Evolutionary conservation across 2,797 vertebrate species (phyloP).

Genomic region (Microctenopoma steveboyesi): DNA sequence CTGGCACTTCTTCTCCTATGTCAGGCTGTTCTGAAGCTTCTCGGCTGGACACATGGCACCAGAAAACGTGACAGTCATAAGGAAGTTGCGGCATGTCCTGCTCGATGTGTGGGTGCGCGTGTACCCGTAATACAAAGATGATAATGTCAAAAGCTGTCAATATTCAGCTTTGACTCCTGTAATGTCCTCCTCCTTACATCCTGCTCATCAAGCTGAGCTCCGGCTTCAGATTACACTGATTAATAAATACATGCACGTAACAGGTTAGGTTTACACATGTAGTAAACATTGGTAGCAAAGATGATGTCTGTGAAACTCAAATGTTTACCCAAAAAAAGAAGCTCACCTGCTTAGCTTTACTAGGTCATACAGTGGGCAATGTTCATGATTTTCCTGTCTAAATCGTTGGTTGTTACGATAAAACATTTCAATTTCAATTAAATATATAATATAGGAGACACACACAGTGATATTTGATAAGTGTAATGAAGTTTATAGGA

Average conservation of each 20-base stretch:
- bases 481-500: too few relatives aligned
- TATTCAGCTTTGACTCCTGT: slow-evolving; percentile 7
- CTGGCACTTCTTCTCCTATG: background rate
- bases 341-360: too few relatives aligned
- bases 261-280: too few relatives aligned
- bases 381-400: too few relatives aligned
- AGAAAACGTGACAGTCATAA: slow-evolving; percentile 9
- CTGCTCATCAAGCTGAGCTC: background rate
- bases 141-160: slow-evolving; percentile 28
- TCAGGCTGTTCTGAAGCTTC: slow-evolving; percentile 28
- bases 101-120: background rate
- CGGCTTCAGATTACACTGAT: background rate
- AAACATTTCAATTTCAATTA: too few relatives aligned
- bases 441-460: too few relatives aligned
- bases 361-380: too few relatives aligned
- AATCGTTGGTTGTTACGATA: too few relatives aligned
- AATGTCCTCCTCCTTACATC: slow-evolving; percentile 2
- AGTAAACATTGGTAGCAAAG: too few relatives aligned
- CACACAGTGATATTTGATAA: too few relatives aligned
- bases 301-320: too few relatives aligned
- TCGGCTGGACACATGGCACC: background rate
- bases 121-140: slow-evolving; percentile 13
- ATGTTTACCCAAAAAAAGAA: too few relatives aligned
- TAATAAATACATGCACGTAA: background rate
- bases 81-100: slow-evolving; percentile 14